Conservation (phyloP, 2,888 invertebrate species). For the Idaea straminata region DNA sequence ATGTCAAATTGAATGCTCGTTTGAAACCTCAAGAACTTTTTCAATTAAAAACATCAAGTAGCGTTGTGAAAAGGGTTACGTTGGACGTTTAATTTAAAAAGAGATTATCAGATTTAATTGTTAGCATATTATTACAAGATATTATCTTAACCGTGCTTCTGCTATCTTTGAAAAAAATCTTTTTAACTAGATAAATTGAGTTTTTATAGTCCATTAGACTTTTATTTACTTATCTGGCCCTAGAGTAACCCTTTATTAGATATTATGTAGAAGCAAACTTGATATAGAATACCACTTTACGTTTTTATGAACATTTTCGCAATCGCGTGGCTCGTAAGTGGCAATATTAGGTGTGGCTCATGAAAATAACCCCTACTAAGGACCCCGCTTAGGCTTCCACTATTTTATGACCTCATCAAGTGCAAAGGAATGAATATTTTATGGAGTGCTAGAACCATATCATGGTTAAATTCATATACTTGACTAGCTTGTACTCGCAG, state of each 20-base stretch:
- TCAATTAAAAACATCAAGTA: not conserved
- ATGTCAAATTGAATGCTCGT: not conserved
- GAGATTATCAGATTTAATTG: slow-evolving; percentile 11
- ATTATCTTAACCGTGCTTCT: too few species aligned
- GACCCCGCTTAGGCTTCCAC: slow-evolving; percentile 31
- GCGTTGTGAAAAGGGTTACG: not conserved
- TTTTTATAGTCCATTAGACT: too few species aligned
- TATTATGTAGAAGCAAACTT: slow-evolving; percentile 6
- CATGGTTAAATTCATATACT: not conserved
- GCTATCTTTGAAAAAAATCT: too few species aligned
- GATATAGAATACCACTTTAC: too few species aligned
- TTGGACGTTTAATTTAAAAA: not conserved
- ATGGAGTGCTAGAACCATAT: slow-evolving; percentile 11
- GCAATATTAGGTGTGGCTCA: slow-evolving; percentile 46
- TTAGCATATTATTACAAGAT: not conserved
- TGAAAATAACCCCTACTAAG: slow-evolving; percentile 43
- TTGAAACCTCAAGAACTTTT: not conserved
- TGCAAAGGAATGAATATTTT: slow-evolving; percentile 23
- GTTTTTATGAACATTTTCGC: slow-evolving; percentile 34
- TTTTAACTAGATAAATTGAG: too few species aligned
- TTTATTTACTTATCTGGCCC: too few species aligned
- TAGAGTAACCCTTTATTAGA: not conserved
- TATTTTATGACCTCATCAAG: slow-evolving; percentile 44
- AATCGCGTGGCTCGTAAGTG: slow-evolving; percentile 40
- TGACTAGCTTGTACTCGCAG: too few species aligned